These are phyloP conservation scores for Phodopus roborovskii DNA, from an alignment of 2,113 vertebrate genomes.

Conservation along the genomic window DNA sequence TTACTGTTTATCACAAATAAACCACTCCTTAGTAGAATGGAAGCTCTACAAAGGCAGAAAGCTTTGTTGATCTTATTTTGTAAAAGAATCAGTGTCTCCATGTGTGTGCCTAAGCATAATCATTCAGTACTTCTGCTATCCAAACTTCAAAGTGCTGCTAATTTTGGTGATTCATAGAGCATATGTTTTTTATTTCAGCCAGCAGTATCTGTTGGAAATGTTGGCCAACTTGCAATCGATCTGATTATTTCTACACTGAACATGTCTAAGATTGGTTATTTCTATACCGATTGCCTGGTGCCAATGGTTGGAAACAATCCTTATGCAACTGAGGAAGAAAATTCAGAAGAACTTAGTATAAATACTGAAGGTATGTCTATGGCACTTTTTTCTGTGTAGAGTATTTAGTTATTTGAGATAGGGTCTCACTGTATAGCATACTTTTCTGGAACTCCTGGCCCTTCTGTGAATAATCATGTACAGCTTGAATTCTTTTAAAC, in stretches of 20 bases:
- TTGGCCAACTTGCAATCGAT: slow-evolving; percentile 95
- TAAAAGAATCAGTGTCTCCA: neutral
- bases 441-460: neutral
- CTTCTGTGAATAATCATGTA: neutral
- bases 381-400: neutral
- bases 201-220: slow-evolving; percentile 97
- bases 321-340: slow-evolving; percentile 89
- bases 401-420: neutral
- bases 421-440: neutral
- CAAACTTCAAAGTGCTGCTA: neutral
- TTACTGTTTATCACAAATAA: slow-evolving; percentile 14
- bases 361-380: slow-evolving; percentile 92
- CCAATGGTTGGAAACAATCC: slow-evolving; percentile 97
- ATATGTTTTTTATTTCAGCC: slow-evolving; percentile 86
- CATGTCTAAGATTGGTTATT: slow-evolving; percentile 92
- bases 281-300: slow-evolving; percentile 95
- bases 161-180: neutral
- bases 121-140: neutral
- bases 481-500: slow-evolving; percentile 13
- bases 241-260: slow-evolving; percentile 94
- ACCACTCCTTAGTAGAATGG: neutral
- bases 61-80: neutral
- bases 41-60: neutral
- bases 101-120: neutral
- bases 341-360: slow-evolving; percentile 91